Base-by-base conservation (phyloP, 2,113 vertebrate genomes). In the Apteryx owenii region DNA sequence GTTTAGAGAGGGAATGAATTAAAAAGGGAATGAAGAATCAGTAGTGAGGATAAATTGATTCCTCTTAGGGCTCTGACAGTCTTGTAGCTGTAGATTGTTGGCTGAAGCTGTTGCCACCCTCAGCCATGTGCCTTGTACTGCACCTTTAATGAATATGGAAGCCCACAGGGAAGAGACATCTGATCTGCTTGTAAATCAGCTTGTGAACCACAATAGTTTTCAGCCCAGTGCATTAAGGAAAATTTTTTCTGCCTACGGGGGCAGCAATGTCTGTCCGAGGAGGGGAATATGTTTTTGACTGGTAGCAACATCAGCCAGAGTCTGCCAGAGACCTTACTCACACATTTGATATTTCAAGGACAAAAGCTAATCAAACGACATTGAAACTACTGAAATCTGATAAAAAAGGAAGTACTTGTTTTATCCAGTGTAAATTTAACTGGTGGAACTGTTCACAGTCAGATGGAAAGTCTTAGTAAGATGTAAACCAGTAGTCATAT, bases 111-210 rank as follows among this genome's bases (percentile, higher is more conserved):
- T 56, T 77, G 64, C 86, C 66, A 72, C 71, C 80, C 76, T 94
- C 76, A 46, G 28, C 89, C 83, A 69, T 92, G 93, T 90, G 91
- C 88, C 54, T 89, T 58, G 66, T 51, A 53, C 89, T 61, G 33
- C 3, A 14, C 50, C 51, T 93, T 73, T 84, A 87, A 87, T 71
- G 88, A 71, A 66, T 81, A 46, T 17, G 60, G 65, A 81, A 89
- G 26, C 81, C 89, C 56, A 89, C 46, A 71, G 86, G 92, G 65
- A 70, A 85, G 73, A 78, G 89, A 50, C 77, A 79, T 94, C 90
- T 91, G 92, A 94, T 93, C 65, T 94, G 33, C 70, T 79, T 78
- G 33, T 95, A 81, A 96, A 81, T 83, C 83, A 86, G 68, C 31
- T 86, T 90, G 42, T 83, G 89, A 51, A 77, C 53, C 44, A 25